Evolutionary conservation across 2,888 invertebrate species (phyloP), one percentile per base, ranked within the genome.

Genomic region (Rotaria socialis): DNA sequence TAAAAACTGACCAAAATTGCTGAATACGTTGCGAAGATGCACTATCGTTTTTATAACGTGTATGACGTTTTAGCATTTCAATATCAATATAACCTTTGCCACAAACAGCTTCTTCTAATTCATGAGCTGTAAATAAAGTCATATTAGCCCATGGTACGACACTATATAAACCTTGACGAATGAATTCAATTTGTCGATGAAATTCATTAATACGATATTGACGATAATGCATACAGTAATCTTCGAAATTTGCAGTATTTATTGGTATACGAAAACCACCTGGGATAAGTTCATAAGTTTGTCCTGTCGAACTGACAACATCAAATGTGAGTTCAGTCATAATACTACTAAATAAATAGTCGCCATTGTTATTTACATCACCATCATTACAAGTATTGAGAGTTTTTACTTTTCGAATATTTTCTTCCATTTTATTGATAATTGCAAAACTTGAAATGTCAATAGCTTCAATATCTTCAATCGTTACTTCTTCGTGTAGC

Each of bases 401-500:
- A 55, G 22, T 55, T 55, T 22, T 55, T 55, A 55, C 55, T 55
- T 55, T 55, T 19, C 22, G 55, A 55, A 55, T 55, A 55, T 55
- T 22, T 55, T 55, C 55, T 55, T 55, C 55, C 55, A 55, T n/a
- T 14, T 67, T 8, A 67, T 67, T 27, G 11, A 67, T 67, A 16
- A 35, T n/a, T 67, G 27, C 14, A 35, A 67, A 67, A 67, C 67
- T 67, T 35, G n/a, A 35, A n/a, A 67, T 67, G 22, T 67, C 67
- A 67, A 67, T 67, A 67, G 67, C 67, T 67, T 67, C 67, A 67
- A 67, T 67, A 35, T 67, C 67, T 67, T 67, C 67, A 67, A 67
- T 35, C 14, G 67, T 67, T 19, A 67, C 67, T 67, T n/a, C n/a
- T 27, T 67, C 27, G 22, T 35, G 7, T 35, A 67, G 0, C 22